phyloP scores from a whole-genome alignment of 2,797 vertebrate species.

The Champsocephalus gunnari region DNA sequence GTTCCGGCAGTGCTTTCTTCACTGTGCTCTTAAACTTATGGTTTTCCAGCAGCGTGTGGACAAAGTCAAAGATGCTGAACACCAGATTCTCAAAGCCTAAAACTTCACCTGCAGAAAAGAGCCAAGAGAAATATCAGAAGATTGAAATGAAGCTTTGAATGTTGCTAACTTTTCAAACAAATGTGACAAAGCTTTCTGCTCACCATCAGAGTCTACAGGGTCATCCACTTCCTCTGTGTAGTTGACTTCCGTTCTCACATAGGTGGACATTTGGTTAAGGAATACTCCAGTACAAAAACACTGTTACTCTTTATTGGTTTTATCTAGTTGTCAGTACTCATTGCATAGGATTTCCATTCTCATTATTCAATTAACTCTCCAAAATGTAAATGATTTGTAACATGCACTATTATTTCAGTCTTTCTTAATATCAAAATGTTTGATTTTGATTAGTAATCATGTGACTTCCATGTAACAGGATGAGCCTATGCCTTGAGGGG shows the following conservation, averaged over 20 bases:
- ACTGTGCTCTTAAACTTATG: conserved; percentile 98
- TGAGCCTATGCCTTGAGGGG: not conserved
- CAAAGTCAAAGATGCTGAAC: conserved; percentile 99
- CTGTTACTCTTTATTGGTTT: not conserved
- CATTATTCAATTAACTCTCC: not conserved
- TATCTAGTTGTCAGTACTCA: not conserved
- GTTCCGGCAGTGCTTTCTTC: conserved; percentile 96
- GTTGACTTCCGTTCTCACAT: conserved; percentile 99
- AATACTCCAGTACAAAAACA: conserved; percentile 30
- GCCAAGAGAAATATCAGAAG: not conserved
- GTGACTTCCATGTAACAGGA: not conserved
- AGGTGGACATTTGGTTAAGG: conserved; percentile 88
- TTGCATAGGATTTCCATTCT: not conserved
- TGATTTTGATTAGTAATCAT: conserved; percentile 14
- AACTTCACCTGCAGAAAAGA: conserved; percentile 90
- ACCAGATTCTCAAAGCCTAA: conserved; percentile 98
- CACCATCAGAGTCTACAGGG: conserved; percentile 97
- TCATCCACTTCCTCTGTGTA: conserved; percentile 99
- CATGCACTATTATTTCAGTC: too few species aligned
- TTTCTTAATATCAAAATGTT: not conserved
- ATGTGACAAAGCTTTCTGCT: conserved; percentile 43
- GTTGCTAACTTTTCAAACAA: not conserved
- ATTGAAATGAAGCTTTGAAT: not conserved
- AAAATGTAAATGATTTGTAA: not conserved
- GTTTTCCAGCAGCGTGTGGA: conserved; percentile 97